phyloP scores from a whole-genome alignment of 2,113 vertebrate genomes.

The Elephantulus edwardii region DNA sequence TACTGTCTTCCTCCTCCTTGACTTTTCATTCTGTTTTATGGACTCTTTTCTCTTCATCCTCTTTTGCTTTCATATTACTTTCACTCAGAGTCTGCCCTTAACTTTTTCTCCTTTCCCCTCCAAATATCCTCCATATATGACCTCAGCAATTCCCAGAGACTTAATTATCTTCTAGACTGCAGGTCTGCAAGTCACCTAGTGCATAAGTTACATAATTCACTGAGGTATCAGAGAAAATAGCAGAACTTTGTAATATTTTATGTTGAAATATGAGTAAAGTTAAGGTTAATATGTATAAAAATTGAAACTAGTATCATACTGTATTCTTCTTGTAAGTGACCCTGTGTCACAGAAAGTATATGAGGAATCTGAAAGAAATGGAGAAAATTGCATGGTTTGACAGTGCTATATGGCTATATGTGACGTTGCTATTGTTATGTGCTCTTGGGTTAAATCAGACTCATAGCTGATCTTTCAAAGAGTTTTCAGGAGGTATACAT shows the following conservation, averaged over 20 bases:
- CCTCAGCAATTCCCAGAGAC: background rate
- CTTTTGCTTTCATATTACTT: background rate
- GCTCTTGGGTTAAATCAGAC: no score
- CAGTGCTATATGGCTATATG: no score
- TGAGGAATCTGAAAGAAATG: no score
- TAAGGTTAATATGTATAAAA: background rate
- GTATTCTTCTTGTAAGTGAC: background rate
- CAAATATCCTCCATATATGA: background rate
- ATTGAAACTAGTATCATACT: background rate
- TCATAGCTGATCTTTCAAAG: no score
- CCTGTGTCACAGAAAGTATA: no score
- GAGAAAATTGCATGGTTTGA: no score
- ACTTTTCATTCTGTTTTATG: background rate
- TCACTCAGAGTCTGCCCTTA: background rate
- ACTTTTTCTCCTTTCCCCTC: no score
- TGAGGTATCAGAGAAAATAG: background rate
- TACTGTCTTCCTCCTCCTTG: background rate
- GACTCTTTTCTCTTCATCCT: background rate
- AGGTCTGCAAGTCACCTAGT: background rate
- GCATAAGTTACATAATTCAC: background rate
- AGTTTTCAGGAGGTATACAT: no score
- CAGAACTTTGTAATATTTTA: background rate
- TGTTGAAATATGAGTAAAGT: background rate
- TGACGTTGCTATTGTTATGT: no score
- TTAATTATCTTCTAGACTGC: background rate